Evolutionary conservation across 1,140 invertebrate species (phyloP).

Genomic region (Euwallacea fornicatus): DNA sequence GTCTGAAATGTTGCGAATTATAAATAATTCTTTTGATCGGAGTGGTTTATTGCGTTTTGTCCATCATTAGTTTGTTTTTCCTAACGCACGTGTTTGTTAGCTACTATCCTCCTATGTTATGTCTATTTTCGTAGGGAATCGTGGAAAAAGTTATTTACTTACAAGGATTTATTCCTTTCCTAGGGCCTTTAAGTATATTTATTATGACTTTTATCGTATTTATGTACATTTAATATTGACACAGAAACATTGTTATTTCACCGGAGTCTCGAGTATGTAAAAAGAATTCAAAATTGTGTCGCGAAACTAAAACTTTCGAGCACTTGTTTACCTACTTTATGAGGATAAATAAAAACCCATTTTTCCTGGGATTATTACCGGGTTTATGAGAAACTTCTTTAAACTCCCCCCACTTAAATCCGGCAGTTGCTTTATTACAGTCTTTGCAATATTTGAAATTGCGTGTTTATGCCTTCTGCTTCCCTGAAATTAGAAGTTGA

Average conservation of each 20-base stretch:
- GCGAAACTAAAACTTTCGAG: neutral
- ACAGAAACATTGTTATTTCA: neutral
- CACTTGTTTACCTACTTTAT: neutral
- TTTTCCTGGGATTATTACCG: neutral
- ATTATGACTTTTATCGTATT: neutral
- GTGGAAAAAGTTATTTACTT: too few relatives aligned
- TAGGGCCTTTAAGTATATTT: neutral
- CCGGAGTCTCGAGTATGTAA: neutral
- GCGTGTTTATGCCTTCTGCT: too few relatives aligned
- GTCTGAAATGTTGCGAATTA: too few relatives aligned
- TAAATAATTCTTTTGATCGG: too few relatives aligned
- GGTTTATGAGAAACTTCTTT: neutral
- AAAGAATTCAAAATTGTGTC: neutral
- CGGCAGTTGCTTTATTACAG: too few relatives aligned
- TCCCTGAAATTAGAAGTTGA: neutral
- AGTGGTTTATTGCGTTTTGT: too few relatives aligned
- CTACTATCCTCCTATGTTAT: too few relatives aligned
- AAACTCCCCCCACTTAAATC: neutral
- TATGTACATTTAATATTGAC: neutral
- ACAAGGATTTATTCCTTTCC: too few relatives aligned
- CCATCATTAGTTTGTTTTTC: too few relatives aligned
- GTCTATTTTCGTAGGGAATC: too few relatives aligned
- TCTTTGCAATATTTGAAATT: too few relatives aligned
- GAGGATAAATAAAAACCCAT: conserved; percentile 4
- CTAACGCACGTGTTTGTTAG: too few relatives aligned